A percentile compares a stretch with the other conserved stretches of the same genome.
These are phyloP conservation scores for Leptopterna dolabrata DNA, from an alignment of 2,888 invertebrate genomes.

Conservation along the genomic window DNA sequence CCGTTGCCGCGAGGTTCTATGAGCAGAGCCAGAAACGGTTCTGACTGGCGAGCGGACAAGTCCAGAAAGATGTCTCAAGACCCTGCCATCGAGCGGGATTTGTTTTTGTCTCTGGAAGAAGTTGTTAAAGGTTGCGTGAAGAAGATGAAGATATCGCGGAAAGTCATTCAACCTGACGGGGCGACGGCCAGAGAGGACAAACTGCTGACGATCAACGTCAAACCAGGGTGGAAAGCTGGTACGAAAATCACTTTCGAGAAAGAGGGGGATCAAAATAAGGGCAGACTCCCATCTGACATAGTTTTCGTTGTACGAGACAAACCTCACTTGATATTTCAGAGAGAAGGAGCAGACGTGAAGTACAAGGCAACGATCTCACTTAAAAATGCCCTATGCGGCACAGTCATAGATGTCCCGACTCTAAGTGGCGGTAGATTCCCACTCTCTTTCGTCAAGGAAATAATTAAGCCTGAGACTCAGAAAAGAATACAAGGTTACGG, in stretches of 20 bases:
- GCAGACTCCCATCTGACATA: constrained; percentile 95
- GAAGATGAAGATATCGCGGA: constrained; percentile 98
- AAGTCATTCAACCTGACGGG: constrained; percentile 87
- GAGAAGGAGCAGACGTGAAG: constrained; percentile 93
- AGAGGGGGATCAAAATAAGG: constrained; percentile 93
- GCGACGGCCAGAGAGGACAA: constrained; percentile 90
- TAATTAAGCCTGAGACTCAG: constrained; percentile 90
- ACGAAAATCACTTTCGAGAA: constrained; percentile 97
- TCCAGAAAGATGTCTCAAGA: constrained; percentile 82
- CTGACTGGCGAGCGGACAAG: constrained; percentile 75
- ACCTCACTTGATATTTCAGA: constrained; percentile 88
- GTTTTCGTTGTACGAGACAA: constrained; percentile 97
- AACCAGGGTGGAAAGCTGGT: constrained; percentile 98
- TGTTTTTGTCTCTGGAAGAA: constrained; percentile 93
- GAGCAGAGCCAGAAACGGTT: constrained; percentile 71
- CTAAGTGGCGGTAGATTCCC: constrained; percentile 84
- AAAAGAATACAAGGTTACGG: constrained; percentile 91
- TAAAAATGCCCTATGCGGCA: constrained; percentile 92
- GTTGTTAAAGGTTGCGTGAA: constrained; percentile 93
- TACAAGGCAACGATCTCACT: constrained; percentile 87
- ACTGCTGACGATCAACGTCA: constrained; percentile 92
- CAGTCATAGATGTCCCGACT: constrained; percentile 88
- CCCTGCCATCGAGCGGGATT: constrained; percentile 90
- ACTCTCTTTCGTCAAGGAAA: constrained; percentile 81
- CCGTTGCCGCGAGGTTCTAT: background rate